Evolutionary conservation across 2,888 invertebrate species (phyloP), one percentile per base, ranked within the genome.

Genomic region (Apantesis nais): DNA sequence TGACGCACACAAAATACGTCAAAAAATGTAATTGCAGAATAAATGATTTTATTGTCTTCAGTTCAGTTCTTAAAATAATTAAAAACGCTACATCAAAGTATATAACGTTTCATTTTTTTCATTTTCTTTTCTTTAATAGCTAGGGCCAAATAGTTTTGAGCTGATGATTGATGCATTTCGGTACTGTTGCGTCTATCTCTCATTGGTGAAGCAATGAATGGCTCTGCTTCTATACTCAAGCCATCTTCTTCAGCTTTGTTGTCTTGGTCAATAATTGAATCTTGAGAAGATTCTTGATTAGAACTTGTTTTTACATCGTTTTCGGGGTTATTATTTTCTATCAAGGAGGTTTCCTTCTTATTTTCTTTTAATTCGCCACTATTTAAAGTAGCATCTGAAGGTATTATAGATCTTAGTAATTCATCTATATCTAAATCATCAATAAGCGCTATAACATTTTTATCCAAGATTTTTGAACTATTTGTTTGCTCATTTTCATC

Each of bases 351-450:
- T 55, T 37, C 22, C 7, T 58, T 52, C 11, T 37, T 55, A 16
- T 29, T 58, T 39, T 39, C 11, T 31, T 41, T 31, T 5, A 11
- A 11, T 22, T 4, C 22, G 1, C 19, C 19, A 19, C 22, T 41
- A 1, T 58, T 66, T 0, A 3, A 39, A 41, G 39, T 11, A 19
- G 9, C 7, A 29, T 29, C 12, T 29, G 7, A 58, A 29, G 11
- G 0, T 12, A 25, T 58, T n/a, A 19, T 0, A 16, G 39, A 12
- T 22, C 58, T 16, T 25, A 52, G 14, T 16, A 66, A 25, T 25
- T 66, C n/a, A 11, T 66, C 66, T 39, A 66, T 29, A 58, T 66
- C 52, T 22, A 66, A 66, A 58, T 58, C 39, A 8, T 58, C 41
- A 39, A 66, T 29, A 8, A 66, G 41, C 29, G 12, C 25, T 16